Evolutionary conservation across 2,888 invertebrate genomes (phyloP), one percentile per base, ranked within the genome.

Genomic region (Axea sp.): DNA sequence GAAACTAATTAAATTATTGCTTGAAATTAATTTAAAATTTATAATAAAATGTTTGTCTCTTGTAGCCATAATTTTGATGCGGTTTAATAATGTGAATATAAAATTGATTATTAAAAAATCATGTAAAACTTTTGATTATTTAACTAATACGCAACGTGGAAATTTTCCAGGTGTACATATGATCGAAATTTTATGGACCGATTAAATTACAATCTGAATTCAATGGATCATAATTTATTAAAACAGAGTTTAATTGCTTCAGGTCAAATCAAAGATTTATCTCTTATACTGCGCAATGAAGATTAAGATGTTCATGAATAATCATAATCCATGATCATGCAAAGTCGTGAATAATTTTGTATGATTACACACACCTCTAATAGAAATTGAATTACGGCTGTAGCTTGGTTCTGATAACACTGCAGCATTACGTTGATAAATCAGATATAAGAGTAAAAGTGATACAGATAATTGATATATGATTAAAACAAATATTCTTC

Each of bases 251-350:
- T 49, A 49, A 68, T 68, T 68, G 59, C 49, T 59, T 26, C 14
- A 2, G 49, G 49, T 59, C 31, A 41, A 41, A 57, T 59, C 57
- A 68, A 57, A 68, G 51, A 68, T 68, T 49, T 68, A 68, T 68
- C 49, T 68, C 59, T 57, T 51, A 59, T 59, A 47, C 24, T 33
- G 41, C 49, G 49, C 49, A 67, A 59, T 57, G 49, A 31, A 67
- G 67, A 67, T 67, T 67, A 67, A 67, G 67, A 67, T 57, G 67
- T 59, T 67, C 67, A 67, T 67, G 67, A 67, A 67, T 67, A 67
- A 67, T 37, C 47, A 67, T 67, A 39, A 67, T 57, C 67, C 33
- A 35, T 59, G 49, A 67, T 67, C 67, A 67, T 67, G 65, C 65
- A 45, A 65, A 22, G 55, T 55, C 65, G 53, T 65, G 67, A 59